Percentiles rank a stretch among this genome's conserved stretches.
Evolutionary conservation across 2,113 vertebrate species (phyloP).

Genomic region (Probosciger aterrimus): DNA sequence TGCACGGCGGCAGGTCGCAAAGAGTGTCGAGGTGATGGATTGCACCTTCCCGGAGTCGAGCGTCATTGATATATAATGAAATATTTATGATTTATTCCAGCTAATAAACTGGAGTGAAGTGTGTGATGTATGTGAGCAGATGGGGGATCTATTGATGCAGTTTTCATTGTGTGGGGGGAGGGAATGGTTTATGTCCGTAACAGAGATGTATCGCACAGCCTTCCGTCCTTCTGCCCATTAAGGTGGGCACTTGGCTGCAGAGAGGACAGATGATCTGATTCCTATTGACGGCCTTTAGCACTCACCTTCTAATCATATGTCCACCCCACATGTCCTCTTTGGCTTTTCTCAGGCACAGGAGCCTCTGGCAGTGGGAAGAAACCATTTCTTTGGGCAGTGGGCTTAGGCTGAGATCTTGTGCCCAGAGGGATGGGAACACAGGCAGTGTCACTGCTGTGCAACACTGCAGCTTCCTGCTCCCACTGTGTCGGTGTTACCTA

Average conservation of each 20-base stretch:
- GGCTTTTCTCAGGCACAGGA: neutral
- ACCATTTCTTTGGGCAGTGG: fast-evolving
- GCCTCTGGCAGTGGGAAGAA: neutral
- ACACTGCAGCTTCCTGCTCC: neutral
- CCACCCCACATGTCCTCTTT: neutral
- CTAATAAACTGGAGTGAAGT: slow-evolving; percentile 93
- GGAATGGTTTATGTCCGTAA: neutral
- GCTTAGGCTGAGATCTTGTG: neutral
- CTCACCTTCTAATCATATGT: neutral
- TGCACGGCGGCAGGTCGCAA: slow-evolving; percentile 72
- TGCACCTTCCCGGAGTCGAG: slow-evolving; percentile 79
- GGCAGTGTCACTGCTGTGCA: neutral
- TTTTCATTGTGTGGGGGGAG: neutral
- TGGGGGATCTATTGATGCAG: slow-evolving; percentile 81
- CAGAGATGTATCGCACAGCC: neutral
- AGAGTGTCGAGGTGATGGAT: slow-evolving; percentile 87
- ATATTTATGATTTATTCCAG: slow-evolving; percentile 95
- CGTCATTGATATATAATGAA: slow-evolving; percentile 86
- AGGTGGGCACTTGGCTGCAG: neutral
- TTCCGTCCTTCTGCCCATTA: neutral
- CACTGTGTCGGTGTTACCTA: neutral
- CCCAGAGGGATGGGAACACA: neutral
- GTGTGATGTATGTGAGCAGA: slow-evolving; percentile 89
- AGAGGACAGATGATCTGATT: neutral
- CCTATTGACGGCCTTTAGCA: neutral